A percentile compares a stretch with the other conserved stretches of the same genome.
Conservation (phyloP, 23 tunicate genomes). For the Trididemnum clinides region DNA sequence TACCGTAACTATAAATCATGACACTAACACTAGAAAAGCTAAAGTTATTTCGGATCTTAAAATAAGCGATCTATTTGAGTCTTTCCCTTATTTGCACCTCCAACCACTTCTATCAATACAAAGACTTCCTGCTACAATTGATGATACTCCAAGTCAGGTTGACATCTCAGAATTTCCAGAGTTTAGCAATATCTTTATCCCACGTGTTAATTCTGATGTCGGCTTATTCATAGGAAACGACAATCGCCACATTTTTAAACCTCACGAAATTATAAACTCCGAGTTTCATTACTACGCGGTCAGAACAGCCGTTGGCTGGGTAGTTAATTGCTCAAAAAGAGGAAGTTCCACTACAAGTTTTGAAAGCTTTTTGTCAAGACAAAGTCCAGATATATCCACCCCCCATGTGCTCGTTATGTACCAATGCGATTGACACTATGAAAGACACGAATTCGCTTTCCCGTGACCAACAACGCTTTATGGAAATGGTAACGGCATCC, state of each 20-base stretch:
- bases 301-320: slow-evolving; percentile 19
- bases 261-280: neutral
- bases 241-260: slow-evolving; percentile 23
- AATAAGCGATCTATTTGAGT: too few species aligned
- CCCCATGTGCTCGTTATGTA: neutral
- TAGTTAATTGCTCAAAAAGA: slow-evolving; percentile 2
- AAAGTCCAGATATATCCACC: neutral
- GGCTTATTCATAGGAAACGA: slow-evolving; percentile 27
- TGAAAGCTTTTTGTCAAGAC: neutral
- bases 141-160: neutral
- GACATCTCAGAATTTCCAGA: neutral
- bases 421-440: neutral
- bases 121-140: neutral
- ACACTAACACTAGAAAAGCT: too few species aligned
- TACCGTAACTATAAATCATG: too few species aligned
- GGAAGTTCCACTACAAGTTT: neutral
- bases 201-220: neutral
- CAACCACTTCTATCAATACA: slow-evolving; percentile 4
- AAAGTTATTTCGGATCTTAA: too few species aligned
- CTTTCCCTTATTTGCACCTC: neutral
- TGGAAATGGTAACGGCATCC: neutral
- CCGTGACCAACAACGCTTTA: neutral
- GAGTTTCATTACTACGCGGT: neutral
- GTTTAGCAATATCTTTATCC: neutral
- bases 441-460: neutral